These are phyloP conservation scores for Cladorhizidae sp. DNA, from an alignment of 37 sponge, comb jelly and placozoan species.

Conservation along the genomic window DNA sequence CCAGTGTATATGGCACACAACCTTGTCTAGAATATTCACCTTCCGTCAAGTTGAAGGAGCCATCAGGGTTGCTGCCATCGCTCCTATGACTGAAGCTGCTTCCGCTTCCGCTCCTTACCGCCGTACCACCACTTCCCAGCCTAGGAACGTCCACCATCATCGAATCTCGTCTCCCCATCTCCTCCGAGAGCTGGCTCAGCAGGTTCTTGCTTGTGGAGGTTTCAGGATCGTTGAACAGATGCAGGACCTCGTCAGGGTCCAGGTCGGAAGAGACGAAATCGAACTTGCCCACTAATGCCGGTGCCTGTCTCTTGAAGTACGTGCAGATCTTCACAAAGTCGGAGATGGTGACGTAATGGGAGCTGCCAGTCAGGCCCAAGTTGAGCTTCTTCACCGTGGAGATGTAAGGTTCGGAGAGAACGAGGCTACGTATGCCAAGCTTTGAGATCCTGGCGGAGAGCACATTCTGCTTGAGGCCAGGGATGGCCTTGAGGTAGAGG, in stretches of 20 bases:
- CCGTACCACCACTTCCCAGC: neutral
- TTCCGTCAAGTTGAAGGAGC: neutral
- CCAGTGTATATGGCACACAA: too few relatives aligned
- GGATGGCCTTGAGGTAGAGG: slow-evolving; percentile 52
- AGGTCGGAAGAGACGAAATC: slow-evolving; percentile 18
- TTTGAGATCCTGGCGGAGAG: slow-evolving; percentile 60
- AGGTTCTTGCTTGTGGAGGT: neutral
- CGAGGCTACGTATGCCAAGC: slow-evolving; percentile 34
- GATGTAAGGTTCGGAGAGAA: slow-evolving; percentile 44
- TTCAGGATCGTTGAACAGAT: slow-evolving; percentile 18
- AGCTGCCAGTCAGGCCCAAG: slow-evolving; percentile 36
- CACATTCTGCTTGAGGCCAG: slow-evolving; percentile 52
- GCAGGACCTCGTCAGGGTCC: slow-evolving; percentile 26
- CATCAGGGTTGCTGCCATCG: slow-evolving; percentile 4
- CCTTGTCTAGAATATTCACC: neutral
- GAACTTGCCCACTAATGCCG: slow-evolving; percentile 16
- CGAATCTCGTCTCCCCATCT: neutral
- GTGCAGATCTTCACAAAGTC: slow-evolving; percentile 54
- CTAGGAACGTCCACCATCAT: neutral
- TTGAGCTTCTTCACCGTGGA: slow-evolving; percentile 43
- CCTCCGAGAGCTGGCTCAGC: slow-evolving; percentile 24
- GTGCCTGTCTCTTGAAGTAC: slow-evolving; percentile 36
- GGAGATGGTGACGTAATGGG: slow-evolving; percentile 47
- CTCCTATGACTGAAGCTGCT: neutral
- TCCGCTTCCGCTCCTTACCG: neutral